phyloP scores from a whole-genome alignment of 2,113 vertebrate species.

The Ageneiosus marmoratus region DNA sequence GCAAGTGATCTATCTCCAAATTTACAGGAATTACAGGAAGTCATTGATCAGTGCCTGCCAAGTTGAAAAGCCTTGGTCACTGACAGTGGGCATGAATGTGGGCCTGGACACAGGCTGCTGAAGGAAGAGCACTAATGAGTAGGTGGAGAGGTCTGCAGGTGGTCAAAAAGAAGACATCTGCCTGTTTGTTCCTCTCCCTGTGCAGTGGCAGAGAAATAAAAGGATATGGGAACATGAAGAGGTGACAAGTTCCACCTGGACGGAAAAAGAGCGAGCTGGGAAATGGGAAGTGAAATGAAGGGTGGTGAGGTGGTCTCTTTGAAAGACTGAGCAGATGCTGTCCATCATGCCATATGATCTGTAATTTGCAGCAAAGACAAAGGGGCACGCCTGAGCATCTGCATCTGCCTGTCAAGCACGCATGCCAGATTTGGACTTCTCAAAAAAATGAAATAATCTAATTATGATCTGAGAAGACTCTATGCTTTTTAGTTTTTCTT shows the following conservation, averaged over 20 bases:
- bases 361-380: slow-evolving; percentile 44
- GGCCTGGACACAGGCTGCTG: slow-evolving; percentile 8
- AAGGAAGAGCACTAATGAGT: slow-evolving; percentile 33
- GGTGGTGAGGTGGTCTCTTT: slow-evolving; percentile 13
- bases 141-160: slow-evolving; percentile 51
- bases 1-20: slow-evolving; percentile 47
- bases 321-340: slow-evolving; percentile 48
- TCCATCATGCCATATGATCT: slow-evolving; percentile 43
- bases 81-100: slow-evolving; percentile 55
- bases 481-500: background rate
- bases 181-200: slow-evolving; percentile 47
- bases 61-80: slow-evolving; percentile 61
- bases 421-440: background rate
- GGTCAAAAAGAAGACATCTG: slow-evolving; percentile 55
- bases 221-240: slow-evolving; percentile 41
- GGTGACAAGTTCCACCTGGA: slow-evolving; percentile 47
- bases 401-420: slow-evolving; percentile 36
- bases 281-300: slow-evolving; percentile 22
- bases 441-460: background rate
- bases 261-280: slow-evolving; percentile 39
- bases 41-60: slow-evolving; percentile 69
- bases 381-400: slow-evolving; percentile 42
- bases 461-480: background rate
- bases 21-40: slow-evolving; percentile 65
- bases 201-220: slow-evolving; percentile 44